Evolutionary conservation across 2,888 invertebrate species (phyloP).

Genomic region (Drosophila niveifrons): DNA sequence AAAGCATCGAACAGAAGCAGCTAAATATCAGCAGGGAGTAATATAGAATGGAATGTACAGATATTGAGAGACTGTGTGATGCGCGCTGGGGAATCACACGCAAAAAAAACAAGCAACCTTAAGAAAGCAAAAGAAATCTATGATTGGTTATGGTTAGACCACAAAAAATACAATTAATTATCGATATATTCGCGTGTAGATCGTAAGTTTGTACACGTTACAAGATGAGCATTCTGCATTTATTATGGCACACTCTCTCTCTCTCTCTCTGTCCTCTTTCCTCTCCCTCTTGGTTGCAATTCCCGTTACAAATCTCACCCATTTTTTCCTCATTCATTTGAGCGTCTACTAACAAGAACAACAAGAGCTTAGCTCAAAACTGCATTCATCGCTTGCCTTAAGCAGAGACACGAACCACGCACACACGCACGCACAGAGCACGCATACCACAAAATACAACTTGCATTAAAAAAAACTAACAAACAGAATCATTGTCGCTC

Average conservation of each 20-base stretch:
- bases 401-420: conserved; percentile 65
- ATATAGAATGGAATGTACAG: conserved; percentile 24
- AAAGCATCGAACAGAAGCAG: conserved; percentile 8
- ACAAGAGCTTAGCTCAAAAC: conserved; percentile 16
- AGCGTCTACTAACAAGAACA: neutral
- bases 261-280: too few relatives aligned
- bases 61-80: conserved; percentile 24
- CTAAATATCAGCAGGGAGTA: conserved; percentile 23
- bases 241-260: neutral
- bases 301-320: conserved; percentile 1
- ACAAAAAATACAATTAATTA: neutral
- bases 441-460: neutral
- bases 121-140: conserved; percentile 1
- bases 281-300: neutral
- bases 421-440: conserved; percentile 28
- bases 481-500: conserved; percentile 48
- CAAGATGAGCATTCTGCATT: neutral
- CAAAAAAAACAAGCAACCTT: neutral
- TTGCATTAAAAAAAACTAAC: conserved; percentile 38
- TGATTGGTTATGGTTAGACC: neutral
- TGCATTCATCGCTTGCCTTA: conserved; percentile 36
- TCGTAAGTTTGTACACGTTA: neutral
- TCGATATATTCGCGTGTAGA: conserved; percentile 1
- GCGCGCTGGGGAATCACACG: conserved; percentile 1
- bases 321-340: conserved; percentile 41